These are phyloP conservation scores for Hippoglossus hippoglossus DNA, from an alignment of 2,797 vertebrate genomes.

Conservation along the genomic window DNA sequence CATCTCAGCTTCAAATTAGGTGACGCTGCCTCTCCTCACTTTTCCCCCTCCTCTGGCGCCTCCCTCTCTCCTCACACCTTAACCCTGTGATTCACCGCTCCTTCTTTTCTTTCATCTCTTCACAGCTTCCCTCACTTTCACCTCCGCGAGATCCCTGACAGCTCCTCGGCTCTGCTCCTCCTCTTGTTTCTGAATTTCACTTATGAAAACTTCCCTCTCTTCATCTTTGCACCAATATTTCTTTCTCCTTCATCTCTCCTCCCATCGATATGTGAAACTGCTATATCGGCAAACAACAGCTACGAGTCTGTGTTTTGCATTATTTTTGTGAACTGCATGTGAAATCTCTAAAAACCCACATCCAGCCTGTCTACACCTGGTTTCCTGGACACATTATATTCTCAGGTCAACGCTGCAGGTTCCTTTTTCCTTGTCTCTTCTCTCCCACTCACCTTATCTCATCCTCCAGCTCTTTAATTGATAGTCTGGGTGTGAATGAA, in stretches of 20 bases:
- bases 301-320: background rate
- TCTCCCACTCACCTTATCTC: background rate
- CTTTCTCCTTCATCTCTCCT: conserved; percentile 9
- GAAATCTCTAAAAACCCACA: background rate
- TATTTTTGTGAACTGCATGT: background rate
- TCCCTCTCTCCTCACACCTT: conserved; percentile 30
- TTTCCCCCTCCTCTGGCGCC: background rate
- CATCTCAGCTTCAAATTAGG: conserved; percentile 8
- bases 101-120: conserved; percentile 9
- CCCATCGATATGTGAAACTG: conserved; percentile 7
- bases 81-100: conserved; percentile 21
- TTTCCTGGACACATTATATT: background rate
- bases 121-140: background rate
- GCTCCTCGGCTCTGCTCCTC: conserved; percentile 17
- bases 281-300: conserved; percentile 1
- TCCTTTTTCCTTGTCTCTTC: background rate
- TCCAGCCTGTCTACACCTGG: background rate
- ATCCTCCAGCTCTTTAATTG: conserved; percentile 11
- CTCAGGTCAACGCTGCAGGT: background rate
- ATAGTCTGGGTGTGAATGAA: conserved; percentile 15
- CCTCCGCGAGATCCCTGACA: background rate
- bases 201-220: background rate
- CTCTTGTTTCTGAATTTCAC: background rate
- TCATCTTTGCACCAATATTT: background rate
- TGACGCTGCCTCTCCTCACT: background rate